Evolutionary conservation across 2,113 vertebrate species (phyloP).

Genomic region (Gnathonemus echidnorhynchus): DNA sequence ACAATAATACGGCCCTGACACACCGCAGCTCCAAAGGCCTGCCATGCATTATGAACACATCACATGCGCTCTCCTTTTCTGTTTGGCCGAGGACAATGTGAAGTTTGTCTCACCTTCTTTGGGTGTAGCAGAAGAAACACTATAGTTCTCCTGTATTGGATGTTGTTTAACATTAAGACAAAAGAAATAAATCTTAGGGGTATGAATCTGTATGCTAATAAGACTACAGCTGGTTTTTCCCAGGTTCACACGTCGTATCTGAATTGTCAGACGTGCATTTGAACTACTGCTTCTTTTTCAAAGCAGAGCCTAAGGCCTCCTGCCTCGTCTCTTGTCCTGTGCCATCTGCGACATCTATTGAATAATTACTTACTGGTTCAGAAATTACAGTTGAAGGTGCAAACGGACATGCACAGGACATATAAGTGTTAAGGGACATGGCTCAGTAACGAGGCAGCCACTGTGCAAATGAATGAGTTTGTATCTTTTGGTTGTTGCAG

Average conservation of each 20-base stretch:
- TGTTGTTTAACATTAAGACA: not conserved
- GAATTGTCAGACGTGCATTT: not conserved
- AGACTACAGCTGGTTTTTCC: not conserved
- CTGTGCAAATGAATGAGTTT: not conserved
- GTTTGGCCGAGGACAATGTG: not conserved
- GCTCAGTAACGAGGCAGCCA: not conserved
- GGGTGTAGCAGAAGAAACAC: not conserved
- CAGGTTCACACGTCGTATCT: not conserved
- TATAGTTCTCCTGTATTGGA: not conserved
- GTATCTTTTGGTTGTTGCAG: not conserved
- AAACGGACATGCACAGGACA: not conserved
- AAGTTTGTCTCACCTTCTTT: not conserved
- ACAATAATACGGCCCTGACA: not conserved
- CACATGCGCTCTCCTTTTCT: not conserved
- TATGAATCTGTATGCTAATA: not conserved
- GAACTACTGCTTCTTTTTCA: not conserved
- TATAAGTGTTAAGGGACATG: not conserved
- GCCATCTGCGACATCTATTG: not conserved
- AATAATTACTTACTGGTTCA: not conserved
- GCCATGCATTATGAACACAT: not conserved
- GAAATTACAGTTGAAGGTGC: not conserved
- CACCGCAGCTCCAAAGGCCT: not conserved
- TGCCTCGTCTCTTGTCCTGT: conserved; percentile 19
- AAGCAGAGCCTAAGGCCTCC: not conserved
- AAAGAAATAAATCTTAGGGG: not conserved